Percentiles rank a stretch among this genome's conserved stretches.
phyloP scores from a whole-genome alignment of 2,797 vertebrate genomes.

The Eutrigla gurnardus region DNA sequence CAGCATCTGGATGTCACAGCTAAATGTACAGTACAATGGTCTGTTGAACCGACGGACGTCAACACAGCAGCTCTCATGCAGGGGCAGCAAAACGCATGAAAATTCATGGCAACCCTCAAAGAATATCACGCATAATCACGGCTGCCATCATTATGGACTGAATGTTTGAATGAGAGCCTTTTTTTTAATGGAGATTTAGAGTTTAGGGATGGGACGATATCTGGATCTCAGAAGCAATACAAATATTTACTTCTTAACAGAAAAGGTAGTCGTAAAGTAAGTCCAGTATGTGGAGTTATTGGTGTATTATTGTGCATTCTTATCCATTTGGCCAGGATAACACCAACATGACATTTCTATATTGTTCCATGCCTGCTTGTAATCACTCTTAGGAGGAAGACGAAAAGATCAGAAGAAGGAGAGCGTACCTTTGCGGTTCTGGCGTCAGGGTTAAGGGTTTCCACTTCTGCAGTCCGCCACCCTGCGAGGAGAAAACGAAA shows the following conservation, averaged over 20 bases:
- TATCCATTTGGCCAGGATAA: neutral
- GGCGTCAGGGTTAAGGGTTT: conserved; percentile 86
- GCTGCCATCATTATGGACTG: neutral
- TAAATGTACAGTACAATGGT: conserved; percentile 16
- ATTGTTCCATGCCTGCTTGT: neutral
- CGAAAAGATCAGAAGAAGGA: neutral
- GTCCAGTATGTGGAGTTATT: neutral
- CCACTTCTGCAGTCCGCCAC: conserved; percentile 88
- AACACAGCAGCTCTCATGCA: neutral
- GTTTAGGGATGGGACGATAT: neutral
- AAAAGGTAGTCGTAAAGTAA: neutral
- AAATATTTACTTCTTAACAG: no score
- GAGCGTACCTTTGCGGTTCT: conserved; percentile 90
- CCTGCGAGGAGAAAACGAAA: conserved; percentile 65
- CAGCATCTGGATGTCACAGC: conserved; percentile 51
- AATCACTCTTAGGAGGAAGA: neutral
- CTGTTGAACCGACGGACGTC: conserved; percentile 30
- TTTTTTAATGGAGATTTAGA: neutral
- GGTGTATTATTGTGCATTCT: no score
- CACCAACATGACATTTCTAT: neutral
- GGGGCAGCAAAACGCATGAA: conserved; percentile 34
- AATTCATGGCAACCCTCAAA: conserved; percentile 49
- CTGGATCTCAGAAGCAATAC: neutral
- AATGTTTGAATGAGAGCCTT: neutral
- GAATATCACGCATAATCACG: conserved; percentile 22